These are phyloP conservation scores for Melanotaenia boesemani DNA, from an alignment of 2,797 vertebrate genomes.

Conservation along the genomic window DNA sequence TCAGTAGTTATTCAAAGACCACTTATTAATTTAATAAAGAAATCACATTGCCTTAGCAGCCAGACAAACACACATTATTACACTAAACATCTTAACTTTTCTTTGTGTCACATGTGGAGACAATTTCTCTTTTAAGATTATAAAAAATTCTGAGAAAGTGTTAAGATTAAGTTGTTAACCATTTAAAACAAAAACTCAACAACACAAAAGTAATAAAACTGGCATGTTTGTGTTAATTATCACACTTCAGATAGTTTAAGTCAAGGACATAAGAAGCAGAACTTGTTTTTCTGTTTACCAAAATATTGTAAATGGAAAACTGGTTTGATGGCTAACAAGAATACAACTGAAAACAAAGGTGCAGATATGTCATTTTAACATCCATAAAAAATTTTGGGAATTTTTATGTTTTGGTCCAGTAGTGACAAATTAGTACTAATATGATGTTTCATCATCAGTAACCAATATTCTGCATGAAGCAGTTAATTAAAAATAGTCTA, in stretches of 20 bases:
- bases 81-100: slow-evolving; percentile 7
- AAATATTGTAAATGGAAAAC: neutral
- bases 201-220: neutral
- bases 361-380: neutral
- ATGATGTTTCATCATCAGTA: slow-evolving; percentile 33
- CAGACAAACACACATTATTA: slow-evolving; percentile 9
- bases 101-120: neutral
- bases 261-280: neutral
- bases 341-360: slow-evolving; percentile 5
- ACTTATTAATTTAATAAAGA: neutral
- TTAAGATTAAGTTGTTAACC: neutral
- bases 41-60: slow-evolving; percentile 10
- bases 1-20: slow-evolving; percentile 48
- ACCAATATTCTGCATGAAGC: slow-evolving; percentile 1
- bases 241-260: neutral
- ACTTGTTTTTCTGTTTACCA: neutral
- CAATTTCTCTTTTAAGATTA: slow-evolving; percentile 1
- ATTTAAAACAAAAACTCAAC: neutral
- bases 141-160: neutral
- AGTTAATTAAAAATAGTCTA: neutral
- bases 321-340: slow-evolving; percentile 15
- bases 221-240: neutral
- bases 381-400: slow-evolving; percentile 36
- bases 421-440: slow-evolving; percentile 15
- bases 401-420: slow-evolving; percentile 59